Percentiles rank a stretch among this genome's conserved stretches.
Evolutionary conservation across 2,113 vertebrate genomes (phyloP).

Genomic region (Xiphophorus hellerii): DNA sequence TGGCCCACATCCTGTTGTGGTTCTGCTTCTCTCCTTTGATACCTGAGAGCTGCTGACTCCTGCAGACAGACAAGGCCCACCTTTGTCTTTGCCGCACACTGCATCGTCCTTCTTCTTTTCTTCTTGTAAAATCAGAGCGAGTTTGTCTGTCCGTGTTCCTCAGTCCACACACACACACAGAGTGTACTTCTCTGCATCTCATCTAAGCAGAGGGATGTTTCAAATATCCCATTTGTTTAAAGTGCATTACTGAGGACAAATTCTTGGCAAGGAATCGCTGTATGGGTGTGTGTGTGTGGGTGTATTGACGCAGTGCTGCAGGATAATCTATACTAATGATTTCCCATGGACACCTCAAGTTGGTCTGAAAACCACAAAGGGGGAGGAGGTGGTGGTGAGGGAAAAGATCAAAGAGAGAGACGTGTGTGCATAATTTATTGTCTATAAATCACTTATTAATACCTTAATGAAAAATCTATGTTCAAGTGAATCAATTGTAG

Average conservation of each 20-base stretch:
- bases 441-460: conserved; percentile 24
- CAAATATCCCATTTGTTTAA: conserved; percentile 19
- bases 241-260: no score
- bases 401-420: conserved; percentile 14
- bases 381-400: conserved; percentile 24
- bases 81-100: conserved; percentile 60
- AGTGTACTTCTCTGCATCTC: no score
- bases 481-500: neutral
- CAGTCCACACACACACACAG: neutral
- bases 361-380: conserved; percentile 62
- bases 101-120: conserved; percentile 38
- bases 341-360: conserved; percentile 71
- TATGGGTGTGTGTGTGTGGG: neutral
- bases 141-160: conserved; percentile 11
- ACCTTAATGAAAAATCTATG: neutral
- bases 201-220: conserved; percentile 1
- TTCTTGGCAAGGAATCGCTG: no score
- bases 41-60: conserved; percentile 55
- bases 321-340: conserved; percentile 73
- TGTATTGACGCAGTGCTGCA: conserved; percentile 62
- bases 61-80: conserved; percentile 59
- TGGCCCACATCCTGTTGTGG: conserved; percentile 65
- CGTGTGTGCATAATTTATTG: neutral
- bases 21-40: conserved; percentile 66
- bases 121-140: conserved; percentile 31